These are phyloP conservation scores for Falco novaeseelandiae DNA, from an alignment of 2,797 vertebrate species.

Conservation along the genomic window DNA sequence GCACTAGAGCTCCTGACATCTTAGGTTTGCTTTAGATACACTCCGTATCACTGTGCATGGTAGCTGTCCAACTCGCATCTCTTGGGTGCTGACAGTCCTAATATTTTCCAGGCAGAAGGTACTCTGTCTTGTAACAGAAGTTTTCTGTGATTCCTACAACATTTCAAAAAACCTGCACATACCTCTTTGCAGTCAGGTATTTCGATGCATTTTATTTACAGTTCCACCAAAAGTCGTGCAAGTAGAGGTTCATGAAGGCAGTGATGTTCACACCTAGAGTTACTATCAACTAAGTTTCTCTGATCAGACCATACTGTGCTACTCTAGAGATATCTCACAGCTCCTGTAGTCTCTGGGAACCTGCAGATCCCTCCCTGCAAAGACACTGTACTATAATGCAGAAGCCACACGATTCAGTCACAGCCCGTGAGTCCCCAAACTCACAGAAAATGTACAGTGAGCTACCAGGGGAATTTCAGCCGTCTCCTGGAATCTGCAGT, in stretches of 20 bases:
- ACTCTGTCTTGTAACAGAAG: neutral
- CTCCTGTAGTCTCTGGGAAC: neutral
- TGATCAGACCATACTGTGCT: neutral
- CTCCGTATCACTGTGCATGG: neutral
- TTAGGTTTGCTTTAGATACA: neutral
- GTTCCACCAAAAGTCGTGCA: neutral
- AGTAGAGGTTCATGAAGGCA: neutral
- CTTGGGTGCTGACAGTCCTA: neutral
- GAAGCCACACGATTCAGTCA: neutral
- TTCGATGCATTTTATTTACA: neutral
- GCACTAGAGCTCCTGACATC: neutral
- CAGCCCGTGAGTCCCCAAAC: neutral
- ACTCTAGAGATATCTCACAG: neutral
- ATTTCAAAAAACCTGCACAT: neutral
- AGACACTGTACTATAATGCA: neutral
- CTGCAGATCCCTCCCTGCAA: neutral
- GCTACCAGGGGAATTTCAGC: neutral
- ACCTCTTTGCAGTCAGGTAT: neutral
- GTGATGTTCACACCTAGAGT: neutral
- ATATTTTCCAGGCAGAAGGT: neutral
- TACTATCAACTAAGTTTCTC: neutral
- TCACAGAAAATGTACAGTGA: constrained; percentile 2
- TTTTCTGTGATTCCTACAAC: neutral
- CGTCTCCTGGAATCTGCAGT: neutral
- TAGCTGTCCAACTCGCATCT: neutral